A percentile compares a stretch with the other conserved stretches of the same genome.
Conservation (phyloP, 2,888 invertebrate genomes). For the Boloria selene region DNA sequence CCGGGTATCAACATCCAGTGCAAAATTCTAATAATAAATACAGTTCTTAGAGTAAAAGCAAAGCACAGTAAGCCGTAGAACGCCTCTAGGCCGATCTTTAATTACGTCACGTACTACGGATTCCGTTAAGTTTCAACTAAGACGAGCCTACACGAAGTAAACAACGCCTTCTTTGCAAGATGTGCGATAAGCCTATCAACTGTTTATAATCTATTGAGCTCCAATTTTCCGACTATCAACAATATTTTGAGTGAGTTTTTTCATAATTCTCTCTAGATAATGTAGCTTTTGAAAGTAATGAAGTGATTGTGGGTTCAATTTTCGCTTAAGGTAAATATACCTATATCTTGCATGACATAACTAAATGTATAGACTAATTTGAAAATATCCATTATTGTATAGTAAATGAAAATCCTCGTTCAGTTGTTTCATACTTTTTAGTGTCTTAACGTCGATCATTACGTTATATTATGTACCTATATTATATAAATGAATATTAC, state of each 20-base stretch:
- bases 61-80: conserved; percentile 39
- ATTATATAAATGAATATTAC: too few relatives aligned
- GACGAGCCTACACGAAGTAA: conserved; percentile 54
- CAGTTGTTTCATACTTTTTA: too few relatives aligned
- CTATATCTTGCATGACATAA: too few relatives aligned
- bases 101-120: conserved; percentile 69
- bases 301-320: too few relatives aligned
- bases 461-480: too few relatives aligned
- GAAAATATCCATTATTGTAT: too few relatives aligned
- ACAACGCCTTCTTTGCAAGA: conserved; percentile 55
- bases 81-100: conserved; percentile 50
- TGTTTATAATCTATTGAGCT: conserved; percentile 54
- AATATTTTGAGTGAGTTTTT: conserved; percentile 3
- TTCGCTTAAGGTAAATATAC: too few relatives aligned
- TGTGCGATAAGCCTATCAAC: conserved; percentile 65
- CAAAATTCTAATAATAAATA: conserved; percentile 30
- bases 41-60: conserved; percentile 33
- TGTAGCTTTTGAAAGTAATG: not conserved
- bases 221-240: conserved; percentile 2
- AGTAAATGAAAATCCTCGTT: too few relatives aligned
- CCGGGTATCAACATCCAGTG: not conserved
- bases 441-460: too few relatives aligned
- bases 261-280: not conserved
- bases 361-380: too few relatives aligned
- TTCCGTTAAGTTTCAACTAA: conserved; percentile 63